Evolutionary conservation across 2,888 invertebrate species (phyloP).

Genomic region (Malthinus seriepunctatus): DNA sequence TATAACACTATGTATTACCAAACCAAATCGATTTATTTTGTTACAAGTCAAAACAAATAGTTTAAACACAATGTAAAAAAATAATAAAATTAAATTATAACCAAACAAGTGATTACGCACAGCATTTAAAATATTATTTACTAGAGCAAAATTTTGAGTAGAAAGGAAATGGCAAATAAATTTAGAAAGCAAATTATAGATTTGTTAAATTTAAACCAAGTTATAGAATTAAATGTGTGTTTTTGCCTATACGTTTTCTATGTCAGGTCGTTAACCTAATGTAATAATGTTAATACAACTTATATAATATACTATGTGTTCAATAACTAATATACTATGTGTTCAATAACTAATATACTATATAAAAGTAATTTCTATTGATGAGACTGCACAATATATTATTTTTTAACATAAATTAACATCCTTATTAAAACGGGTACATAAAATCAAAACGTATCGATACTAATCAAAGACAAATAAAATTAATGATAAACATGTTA

Average conservation of each 20-base stretch:
- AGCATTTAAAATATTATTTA: background rate
- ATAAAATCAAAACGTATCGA: no score
- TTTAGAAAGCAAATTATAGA: background rate
- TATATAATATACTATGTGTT: conserved; percentile 16
- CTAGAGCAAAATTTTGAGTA: background rate
- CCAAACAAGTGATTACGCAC: background rate
- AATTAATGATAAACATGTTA: no score
- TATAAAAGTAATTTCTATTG: no score
- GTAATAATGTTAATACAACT: conserved; percentile 17
- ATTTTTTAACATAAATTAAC: background rate
- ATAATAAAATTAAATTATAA: no score
- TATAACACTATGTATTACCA: no score
- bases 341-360: background rate
- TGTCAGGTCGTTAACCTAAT: conserved; percentile 26
- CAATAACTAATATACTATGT: background rate
- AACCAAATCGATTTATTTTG: no score
- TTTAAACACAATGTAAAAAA: no score
- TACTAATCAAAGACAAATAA: no score
- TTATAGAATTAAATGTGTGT: background rate
- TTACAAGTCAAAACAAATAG: no score
- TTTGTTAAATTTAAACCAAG: background rate
- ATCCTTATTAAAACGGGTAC: background rate
- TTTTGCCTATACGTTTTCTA: background rate
- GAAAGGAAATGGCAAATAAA: background rate
- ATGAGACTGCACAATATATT: background rate